Evolutionary conservation across 2,797 vertebrate species (phyloP).

Genomic region (Notamacropus eugenii): DNA sequence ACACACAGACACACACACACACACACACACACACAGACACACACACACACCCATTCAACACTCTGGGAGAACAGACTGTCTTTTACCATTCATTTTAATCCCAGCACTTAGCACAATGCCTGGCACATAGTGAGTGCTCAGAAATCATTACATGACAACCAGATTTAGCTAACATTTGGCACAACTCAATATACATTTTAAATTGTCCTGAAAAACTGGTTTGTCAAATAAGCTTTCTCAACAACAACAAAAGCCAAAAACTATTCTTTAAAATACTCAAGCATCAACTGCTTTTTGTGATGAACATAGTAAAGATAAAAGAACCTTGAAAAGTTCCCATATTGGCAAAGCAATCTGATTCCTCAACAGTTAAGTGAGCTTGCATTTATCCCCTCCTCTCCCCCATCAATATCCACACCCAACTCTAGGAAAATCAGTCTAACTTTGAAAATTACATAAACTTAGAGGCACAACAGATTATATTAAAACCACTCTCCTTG

Average conservation of each 20-base stretch:
- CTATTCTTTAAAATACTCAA: not conserved
- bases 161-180: not conserved
- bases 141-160: not conserved
- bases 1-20: too few relatives aligned
- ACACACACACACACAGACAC: too few relatives aligned
- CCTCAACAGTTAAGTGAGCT: not conserved
- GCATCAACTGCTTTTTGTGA: conserved; percentile 13
- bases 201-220: not conserved
- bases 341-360: not conserved
- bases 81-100: not conserved
- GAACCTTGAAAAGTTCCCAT: too few relatives aligned
- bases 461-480: not conserved
- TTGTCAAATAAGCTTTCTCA: conserved; percentile 1
- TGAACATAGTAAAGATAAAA: not conserved
- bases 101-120: not conserved
- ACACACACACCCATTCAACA: not conserved
- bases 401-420: not conserved
- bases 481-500: not conserved
- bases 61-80: not conserved
- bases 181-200: conserved; percentile 13
- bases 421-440: not conserved
- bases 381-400: not conserved
- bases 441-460: not conserved
- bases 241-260: conserved; percentile 40
- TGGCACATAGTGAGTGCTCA: not conserved